These are phyloP conservation scores for Hypercompe scribonia DNA, from an alignment of 2,888 invertebrate species.

Conservation along the genomic window DNA sequence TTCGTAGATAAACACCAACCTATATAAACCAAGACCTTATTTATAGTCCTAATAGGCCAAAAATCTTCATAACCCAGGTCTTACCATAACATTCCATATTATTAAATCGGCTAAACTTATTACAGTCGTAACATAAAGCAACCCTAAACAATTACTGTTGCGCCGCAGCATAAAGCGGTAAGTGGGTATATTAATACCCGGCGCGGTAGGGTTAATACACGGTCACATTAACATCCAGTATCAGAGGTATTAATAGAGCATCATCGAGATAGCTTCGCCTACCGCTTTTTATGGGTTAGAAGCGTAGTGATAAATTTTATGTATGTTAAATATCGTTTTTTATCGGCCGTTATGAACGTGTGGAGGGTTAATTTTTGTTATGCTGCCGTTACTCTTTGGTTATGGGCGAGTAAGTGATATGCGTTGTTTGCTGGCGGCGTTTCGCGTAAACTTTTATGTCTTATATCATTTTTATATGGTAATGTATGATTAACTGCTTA, in stretches of 20 bases:
- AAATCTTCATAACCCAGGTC: constrained; percentile 26
- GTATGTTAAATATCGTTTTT: constrained; percentile 57
- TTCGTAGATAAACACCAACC: background rate
- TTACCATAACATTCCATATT: constrained; percentile 61
- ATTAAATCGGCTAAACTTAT: constrained; percentile 58
- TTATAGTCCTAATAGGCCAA: constrained; percentile 1
- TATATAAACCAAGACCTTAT: background rate
- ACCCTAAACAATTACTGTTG: constrained; percentile 81
- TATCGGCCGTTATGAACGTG: constrained; percentile 44
- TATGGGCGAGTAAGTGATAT: constrained; percentile 34
- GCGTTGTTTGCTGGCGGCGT: constrained; percentile 25
- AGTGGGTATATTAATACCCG: constrained; percentile 71
- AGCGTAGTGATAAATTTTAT: constrained; percentile 58
- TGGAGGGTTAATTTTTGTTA: constrained; percentile 50
- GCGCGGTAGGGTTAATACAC: constrained; percentile 62
- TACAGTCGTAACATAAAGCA: constrained; percentile 68
- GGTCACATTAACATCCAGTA: constrained; percentile 75
- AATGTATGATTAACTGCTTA: constrained; percentile 23
- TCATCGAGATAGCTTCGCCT: constrained; percentile 72
- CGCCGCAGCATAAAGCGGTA: constrained; percentile 72
- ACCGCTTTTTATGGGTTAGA: constrained; percentile 60
- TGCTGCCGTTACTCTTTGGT: constrained; percentile 39
- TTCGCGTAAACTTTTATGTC: constrained; percentile 27
- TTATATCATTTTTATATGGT: constrained; percentile 20
- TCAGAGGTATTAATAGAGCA: constrained; percentile 80